A percentile compares a stretch with the other conserved stretches of the same genome.
phyloP scores from a whole-genome alignment of 2,797 vertebrate genomes.

The Myioborus miniatus region DNA sequence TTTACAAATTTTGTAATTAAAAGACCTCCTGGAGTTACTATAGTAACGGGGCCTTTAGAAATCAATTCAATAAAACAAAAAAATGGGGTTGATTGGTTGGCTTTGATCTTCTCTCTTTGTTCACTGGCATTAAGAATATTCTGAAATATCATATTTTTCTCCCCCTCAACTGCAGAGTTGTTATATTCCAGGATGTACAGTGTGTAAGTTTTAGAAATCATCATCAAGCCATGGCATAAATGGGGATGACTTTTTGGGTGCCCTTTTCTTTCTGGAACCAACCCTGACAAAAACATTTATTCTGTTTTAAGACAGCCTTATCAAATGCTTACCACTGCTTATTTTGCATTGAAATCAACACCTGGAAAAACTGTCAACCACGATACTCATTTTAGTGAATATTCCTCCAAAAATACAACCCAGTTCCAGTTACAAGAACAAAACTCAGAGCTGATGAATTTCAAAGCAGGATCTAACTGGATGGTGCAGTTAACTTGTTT shows the following conservation, averaged over 20 bases:
- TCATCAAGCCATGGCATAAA: neutral
- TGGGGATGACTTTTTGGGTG: neutral
- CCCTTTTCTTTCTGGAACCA: neutral
- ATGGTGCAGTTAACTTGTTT: neutral
- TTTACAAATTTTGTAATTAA: conserved; percentile 56
- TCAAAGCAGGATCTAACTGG: neutral
- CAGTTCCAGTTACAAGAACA: neutral
- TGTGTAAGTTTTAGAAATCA: neutral
- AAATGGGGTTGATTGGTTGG: conserved; percentile 12
- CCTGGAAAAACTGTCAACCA: neutral
- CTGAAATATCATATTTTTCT: neutral
- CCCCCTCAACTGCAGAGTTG: neutral
- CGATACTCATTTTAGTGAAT: accelerated
- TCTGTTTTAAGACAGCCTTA: neutral
- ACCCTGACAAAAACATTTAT: neutral
- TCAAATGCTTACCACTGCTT: neutral
- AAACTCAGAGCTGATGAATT: neutral
- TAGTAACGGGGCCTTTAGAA: conserved; percentile 54
- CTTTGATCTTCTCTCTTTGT: conserved; percentile 57
- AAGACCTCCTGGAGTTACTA: conserved; percentile 50
- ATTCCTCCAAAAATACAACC: neutral
- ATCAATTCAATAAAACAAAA: conserved; percentile 31
- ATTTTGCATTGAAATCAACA: neutral
- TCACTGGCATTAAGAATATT: neutral
- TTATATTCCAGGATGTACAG: neutral